Evolutionary conservation across 92 coral and sea anemone genomes (phyloP).

Genomic region (Phenganax stokvisi): DNA sequence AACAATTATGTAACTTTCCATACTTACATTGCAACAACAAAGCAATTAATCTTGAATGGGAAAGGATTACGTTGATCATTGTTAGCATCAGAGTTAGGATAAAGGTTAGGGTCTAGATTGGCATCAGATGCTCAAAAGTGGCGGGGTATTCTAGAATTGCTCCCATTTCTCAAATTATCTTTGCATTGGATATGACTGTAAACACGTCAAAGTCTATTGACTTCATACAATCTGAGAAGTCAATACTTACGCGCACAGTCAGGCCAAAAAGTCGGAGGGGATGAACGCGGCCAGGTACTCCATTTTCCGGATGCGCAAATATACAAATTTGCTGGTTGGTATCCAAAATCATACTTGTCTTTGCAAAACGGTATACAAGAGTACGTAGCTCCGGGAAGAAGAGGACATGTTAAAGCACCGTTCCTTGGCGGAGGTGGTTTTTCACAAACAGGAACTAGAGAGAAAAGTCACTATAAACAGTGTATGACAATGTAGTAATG

Average conservation of each 20-base stretch:
- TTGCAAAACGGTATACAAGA: slow-evolving; percentile 69
- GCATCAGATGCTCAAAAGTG: too few relatives aligned
- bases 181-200: neutral
- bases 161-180: neutral
- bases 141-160: too few relatives aligned
- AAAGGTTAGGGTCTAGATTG: too few relatives aligned
- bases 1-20: too few relatives aligned
- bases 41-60: too few relatives aligned
- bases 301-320: slow-evolving; percentile 60
- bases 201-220: neutral
- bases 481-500: too few relatives aligned
- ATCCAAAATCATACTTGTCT: slow-evolving; percentile 66
- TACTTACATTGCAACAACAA: too few relatives aligned
- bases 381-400: slow-evolving; percentile 38
- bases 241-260: slow-evolving; percentile 66
- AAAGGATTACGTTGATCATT: too few relatives aligned
- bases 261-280: slow-evolving; percentile 67
- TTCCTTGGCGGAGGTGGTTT: slow-evolving; percentile 60
- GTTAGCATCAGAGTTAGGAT: too few relatives aligned
- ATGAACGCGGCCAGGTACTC: slow-evolving; percentile 46
- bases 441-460: slow-evolving; percentile 61
- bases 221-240: neutral
- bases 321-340: slow-evolving; percentile 59
- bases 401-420: slow-evolving; percentile 81
- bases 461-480: neutral